Percentiles rank a stretch among this genome's conserved stretches.
phyloP scores from a whole-genome alignment of 2,888 invertebrate genomes.

The Therioaphis trifolii region DNA sequence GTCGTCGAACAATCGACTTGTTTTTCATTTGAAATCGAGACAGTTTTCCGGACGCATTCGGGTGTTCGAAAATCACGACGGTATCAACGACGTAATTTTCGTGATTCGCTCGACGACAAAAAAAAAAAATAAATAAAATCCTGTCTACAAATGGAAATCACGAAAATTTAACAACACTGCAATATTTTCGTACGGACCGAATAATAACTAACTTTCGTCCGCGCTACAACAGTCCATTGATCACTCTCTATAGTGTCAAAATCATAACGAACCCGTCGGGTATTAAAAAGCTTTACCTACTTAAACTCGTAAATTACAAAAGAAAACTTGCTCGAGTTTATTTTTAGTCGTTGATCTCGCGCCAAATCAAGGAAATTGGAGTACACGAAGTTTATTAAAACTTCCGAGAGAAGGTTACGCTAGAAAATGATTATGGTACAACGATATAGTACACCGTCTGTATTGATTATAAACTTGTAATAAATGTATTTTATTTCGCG shows the following conservation, averaged over 20 bases:
- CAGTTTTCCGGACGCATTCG: no score
- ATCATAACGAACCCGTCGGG: not conserved
- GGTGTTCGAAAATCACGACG: no score
- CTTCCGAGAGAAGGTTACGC: conserved; percentile 20
- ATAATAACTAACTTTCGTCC: no score
- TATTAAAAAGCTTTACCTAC: conserved; percentile 25
- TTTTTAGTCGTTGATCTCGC: conserved; percentile 22
- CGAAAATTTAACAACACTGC: no score
- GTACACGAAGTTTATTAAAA: conserved; percentile 31
- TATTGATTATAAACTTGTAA: not conserved
- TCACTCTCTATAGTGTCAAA: conserved; percentile 3
- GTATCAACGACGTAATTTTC: no score
- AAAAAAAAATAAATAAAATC: no score
- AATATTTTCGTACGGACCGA: no score
- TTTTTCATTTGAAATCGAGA: no score
- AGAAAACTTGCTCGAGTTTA: conserved; percentile 25
- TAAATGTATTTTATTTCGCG: not conserved
- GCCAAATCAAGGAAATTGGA: conserved; percentile 29
- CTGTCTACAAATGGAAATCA: no score
- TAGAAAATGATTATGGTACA: conserved; percentile 4
- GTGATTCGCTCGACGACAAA: no score
- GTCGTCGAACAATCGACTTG: no score
- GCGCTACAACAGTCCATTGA: no score
- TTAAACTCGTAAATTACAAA: conserved; percentile 23
- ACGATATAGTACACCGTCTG: not conserved